A percentile compares a stretch with the other conserved stretches of the same genome.
phyloP scores from a whole-genome alignment of 2,888 invertebrate genomes.

The Caenorhabditis sp. region DNA sequence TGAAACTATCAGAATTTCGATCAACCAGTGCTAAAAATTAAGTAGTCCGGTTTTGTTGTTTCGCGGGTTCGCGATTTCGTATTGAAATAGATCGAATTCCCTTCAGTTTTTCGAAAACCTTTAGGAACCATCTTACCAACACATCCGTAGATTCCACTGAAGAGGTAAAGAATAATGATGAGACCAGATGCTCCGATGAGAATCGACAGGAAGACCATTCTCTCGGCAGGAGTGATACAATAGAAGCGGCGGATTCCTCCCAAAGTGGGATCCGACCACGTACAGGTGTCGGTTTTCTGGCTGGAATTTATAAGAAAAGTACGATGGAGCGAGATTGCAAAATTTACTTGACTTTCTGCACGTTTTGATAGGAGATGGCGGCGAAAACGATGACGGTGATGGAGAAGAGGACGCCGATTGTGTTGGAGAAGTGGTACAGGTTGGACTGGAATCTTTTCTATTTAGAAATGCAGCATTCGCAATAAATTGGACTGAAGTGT shows the following conservation, averaged over 20 bases:
- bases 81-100: too few species aligned
- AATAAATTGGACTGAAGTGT: too few species aligned
- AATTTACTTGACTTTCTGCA: slow-evolving; percentile 33
- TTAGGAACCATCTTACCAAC: slow-evolving; percentile 51
- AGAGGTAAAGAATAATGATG: slow-evolving; percentile 40
- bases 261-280: slow-evolving; percentile 16
- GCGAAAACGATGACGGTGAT: slow-evolving; percentile 58
- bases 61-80: too few species aligned
- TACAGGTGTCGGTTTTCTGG: slow-evolving; percentile 11
- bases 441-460: slow-evolving; percentile 61
- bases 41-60: too few species aligned
- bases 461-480: not conserved
- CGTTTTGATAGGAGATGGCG: slow-evolving; percentile 47
- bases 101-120: too few species aligned
- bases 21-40: too few species aligned
- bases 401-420: slow-evolving; percentile 42
- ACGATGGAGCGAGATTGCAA: not conserved
- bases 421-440: slow-evolving; percentile 59
- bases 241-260: slow-evolving; percentile 1
- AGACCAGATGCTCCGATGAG: slow-evolving; percentile 48
- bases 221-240: slow-evolving; percentile 56
- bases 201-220: slow-evolving; percentile 52
- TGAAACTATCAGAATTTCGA: too few species aligned
- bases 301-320: slow-evolving; percentile 27
- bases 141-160: slow-evolving; percentile 64